phyloP scores from a whole-genome alignment of 1,140 invertebrate genomes.

The Oncopodura yosiiana region DNA sequence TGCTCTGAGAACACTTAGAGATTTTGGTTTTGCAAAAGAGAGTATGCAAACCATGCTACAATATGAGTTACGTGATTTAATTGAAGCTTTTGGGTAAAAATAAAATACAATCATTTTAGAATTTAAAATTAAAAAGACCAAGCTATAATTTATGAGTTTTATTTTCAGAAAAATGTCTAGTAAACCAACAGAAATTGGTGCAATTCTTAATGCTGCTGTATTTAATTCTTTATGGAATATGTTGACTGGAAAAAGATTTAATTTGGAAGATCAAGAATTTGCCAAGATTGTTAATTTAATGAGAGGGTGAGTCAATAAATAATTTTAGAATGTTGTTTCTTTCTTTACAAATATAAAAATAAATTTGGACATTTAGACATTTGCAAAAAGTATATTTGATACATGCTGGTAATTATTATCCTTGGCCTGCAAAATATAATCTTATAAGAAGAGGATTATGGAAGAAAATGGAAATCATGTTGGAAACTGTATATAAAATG shows the following conservation, averaged over 20 bases:
- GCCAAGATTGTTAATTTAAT: conserved; percentile 1
- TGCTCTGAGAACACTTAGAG: conserved; percentile 11
- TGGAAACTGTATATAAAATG: not conserved
- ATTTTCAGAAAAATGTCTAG: conserved; percentile 14
- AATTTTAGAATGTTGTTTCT: not conserved
- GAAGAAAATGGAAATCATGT: not conserved
- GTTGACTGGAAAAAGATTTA: conserved; percentile 18
- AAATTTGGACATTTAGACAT: not conserved
- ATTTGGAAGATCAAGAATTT: conserved; percentile 19
- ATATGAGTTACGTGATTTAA: too few species aligned
- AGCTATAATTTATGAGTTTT: not conserved
- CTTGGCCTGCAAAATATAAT: conserved; percentile 16
- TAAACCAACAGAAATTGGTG: conserved; percentile 4
- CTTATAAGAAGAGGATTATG: conserved; percentile 5
- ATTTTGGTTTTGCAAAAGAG: conserved; percentile 12
- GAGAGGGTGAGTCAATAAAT: conserved; percentile 3
- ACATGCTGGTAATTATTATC: conserved; percentile 3
- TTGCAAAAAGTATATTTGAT: not conserved
- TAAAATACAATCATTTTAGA: not conserved
- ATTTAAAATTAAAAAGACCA: not conserved
- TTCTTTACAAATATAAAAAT: not conserved
- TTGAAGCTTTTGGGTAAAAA: not conserved
- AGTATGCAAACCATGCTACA: not conserved
- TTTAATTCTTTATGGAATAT: conserved; percentile 29
- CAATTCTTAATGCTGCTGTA: conserved; percentile 22